Evolutionary conservation across 2,113 vertebrate species (phyloP).

Genomic region (Arizona elegans): DNA sequence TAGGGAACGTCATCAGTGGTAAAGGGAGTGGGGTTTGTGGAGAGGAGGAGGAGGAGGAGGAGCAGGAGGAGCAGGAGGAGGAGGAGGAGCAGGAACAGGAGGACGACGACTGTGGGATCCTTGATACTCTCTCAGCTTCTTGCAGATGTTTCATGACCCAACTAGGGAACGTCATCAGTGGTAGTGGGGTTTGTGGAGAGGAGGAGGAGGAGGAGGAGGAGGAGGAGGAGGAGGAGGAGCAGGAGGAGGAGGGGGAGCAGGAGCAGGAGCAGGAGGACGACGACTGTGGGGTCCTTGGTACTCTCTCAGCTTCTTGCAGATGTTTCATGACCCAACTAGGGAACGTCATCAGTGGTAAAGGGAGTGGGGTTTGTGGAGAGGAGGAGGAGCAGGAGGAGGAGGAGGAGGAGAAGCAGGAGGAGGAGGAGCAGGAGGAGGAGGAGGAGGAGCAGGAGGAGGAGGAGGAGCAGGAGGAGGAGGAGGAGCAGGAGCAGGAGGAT

Average conservation of each 20-base stretch:
- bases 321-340: not conserved
- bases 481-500: too few relatives aligned
- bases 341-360: not conserved
- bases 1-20: not conserved
- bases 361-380: not conserved
- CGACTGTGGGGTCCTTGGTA: not conserved
- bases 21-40: too few relatives aligned
- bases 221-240: too few relatives aligned
- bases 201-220: not conserved
- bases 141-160: not conserved
- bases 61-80: too few relatives aligned
- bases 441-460: too few relatives aligned
- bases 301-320: not conserved
- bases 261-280: not conserved
- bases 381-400: not conserved
- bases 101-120: too few relatives aligned
- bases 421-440: too few relatives aligned
- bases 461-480: too few relatives aligned
- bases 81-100: too few relatives aligned
- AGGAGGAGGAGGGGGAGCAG: not conserved
- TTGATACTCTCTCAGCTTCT: too few relatives aligned
- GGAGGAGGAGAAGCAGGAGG: too few relatives aligned
- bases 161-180: not conserved
- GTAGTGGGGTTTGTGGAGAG: not conserved
- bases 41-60: too few relatives aligned